Evolutionary conservation across 2,797 vertebrate genomes (phyloP).

Genomic region (Podarcis siculus): DNA sequence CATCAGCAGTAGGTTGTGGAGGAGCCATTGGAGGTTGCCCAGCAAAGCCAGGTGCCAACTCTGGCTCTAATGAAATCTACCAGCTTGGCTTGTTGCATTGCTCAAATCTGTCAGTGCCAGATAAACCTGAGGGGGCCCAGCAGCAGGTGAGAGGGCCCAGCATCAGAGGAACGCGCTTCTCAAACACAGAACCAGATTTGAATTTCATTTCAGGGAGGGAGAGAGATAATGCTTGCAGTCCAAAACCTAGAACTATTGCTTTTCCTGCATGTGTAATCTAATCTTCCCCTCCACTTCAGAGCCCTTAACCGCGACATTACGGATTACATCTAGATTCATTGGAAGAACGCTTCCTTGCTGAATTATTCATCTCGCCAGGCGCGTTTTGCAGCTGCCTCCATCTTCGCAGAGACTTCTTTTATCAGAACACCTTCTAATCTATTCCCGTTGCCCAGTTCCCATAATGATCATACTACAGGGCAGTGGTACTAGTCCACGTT

Average conservation of each 20-base stretch:
- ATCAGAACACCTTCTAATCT: conserved; percentile 2
- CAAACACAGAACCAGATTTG: not conserved
- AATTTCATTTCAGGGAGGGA: not conserved
- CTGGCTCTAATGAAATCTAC: not conserved
- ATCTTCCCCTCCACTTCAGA: not conserved
- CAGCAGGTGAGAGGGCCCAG: not conserved
- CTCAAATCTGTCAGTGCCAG: not conserved
- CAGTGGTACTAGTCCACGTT: conserved; percentile 11
- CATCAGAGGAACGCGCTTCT: not conserved
- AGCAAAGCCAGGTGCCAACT: not conserved
- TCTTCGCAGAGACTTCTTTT: conserved; percentile 18
- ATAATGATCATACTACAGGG: not conserved
- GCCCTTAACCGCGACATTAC: conserved; percentile 8
- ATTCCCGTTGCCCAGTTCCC: conserved; percentile 32
- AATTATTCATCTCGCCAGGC: conserved; percentile 51
- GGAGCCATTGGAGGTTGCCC: too few relatives aligned
- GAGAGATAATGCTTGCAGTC: not conserved
- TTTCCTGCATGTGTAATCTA: not conserved
- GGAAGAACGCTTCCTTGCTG: conserved; percentile 31
- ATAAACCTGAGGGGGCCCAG: not conserved
- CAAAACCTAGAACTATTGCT: not conserved
- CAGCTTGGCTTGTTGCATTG: not conserved
- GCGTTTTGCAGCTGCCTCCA: conserved; percentile 36
- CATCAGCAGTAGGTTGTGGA: not conserved
- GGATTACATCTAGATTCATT: not conserved